Conservation (phyloP, 2,113 vertebrate genomes). For the Silurus glanis region DNA sequence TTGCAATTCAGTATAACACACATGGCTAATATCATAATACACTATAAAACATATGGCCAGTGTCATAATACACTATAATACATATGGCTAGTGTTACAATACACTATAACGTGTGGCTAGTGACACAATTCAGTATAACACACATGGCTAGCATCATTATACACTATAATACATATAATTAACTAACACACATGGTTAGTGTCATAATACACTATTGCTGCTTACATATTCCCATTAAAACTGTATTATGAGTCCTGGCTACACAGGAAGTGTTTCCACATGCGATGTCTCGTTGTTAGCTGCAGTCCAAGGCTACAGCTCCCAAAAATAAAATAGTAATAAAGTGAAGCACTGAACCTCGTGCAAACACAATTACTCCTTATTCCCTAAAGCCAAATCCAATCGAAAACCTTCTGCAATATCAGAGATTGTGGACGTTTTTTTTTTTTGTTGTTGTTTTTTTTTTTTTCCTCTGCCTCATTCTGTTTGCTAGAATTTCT, state of each 20-base stretch:
- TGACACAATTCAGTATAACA: too few relatives aligned
- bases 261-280: background rate
- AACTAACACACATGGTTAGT: background rate
- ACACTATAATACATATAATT: too few relatives aligned
- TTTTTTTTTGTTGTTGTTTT: background rate
- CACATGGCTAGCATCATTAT: too few relatives aligned
- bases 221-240: background rate
- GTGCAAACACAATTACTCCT: slow-evolving; percentile 51
- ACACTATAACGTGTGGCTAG: background rate
- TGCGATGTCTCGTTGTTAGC: background rate
- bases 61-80: background rate
- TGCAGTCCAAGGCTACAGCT: slow-evolving; percentile 45
- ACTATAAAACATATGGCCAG: too few relatives aligned
- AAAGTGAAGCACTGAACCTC: slow-evolving; percentile 45
- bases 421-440: slow-evolving; percentile 55
- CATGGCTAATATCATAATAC: too few relatives aligned
- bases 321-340: slow-evolving; percentile 48
- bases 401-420: slow-evolving; percentile 62
- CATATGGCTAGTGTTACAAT: background rate
- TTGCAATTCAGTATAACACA: too few relatives aligned
- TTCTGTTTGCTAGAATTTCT: slow-evolving; percentile 55
- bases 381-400: slow-evolving; percentile 61
- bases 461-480: slow-evolving; percentile 27
- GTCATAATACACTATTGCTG: background rate
- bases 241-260: background rate